phyloP scores from a whole-genome alignment of 2,797 vertebrate species.

The Coendou prehensilis region DNA sequence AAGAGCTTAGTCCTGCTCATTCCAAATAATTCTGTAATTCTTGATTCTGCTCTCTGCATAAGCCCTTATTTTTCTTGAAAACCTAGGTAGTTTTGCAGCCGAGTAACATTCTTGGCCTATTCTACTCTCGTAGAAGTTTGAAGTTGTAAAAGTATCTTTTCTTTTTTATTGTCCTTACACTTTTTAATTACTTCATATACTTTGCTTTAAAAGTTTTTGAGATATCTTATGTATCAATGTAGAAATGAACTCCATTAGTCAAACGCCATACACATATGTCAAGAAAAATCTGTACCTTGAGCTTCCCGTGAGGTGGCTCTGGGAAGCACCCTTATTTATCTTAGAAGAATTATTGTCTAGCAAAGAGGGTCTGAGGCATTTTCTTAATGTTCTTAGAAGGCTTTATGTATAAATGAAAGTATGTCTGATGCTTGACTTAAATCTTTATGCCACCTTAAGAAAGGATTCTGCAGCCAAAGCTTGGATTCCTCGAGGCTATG shows the following conservation, averaged over 20 bases:
- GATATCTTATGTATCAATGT: background rate
- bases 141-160: background rate
- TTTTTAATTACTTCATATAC: background rate
- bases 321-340: background rate
- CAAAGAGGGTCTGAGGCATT: background rate
- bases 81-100: background rate
- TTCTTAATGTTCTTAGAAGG: constrained; percentile 15
- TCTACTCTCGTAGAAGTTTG: background rate
- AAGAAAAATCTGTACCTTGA: background rate
- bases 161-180: background rate
- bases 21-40: background rate
- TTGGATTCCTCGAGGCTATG: constrained; percentile 8
- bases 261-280: background rate
- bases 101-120: background rate
- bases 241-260: background rate
- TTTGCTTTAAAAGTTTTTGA: background rate
- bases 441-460: constrained; percentile 50
- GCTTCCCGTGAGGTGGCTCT: background rate
- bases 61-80: constrained; percentile 20
- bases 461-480: background rate
- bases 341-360: background rate
- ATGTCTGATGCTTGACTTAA: constrained; percentile 26
- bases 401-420: constrained; percentile 11
- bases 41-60: background rate
- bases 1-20: background rate